These are phyloP conservation scores for Strongylocentrotus purpuratus DNA, from an alignment of 35 echinoderm and acorn worm genomes.

Conservation along the genomic window DNA sequence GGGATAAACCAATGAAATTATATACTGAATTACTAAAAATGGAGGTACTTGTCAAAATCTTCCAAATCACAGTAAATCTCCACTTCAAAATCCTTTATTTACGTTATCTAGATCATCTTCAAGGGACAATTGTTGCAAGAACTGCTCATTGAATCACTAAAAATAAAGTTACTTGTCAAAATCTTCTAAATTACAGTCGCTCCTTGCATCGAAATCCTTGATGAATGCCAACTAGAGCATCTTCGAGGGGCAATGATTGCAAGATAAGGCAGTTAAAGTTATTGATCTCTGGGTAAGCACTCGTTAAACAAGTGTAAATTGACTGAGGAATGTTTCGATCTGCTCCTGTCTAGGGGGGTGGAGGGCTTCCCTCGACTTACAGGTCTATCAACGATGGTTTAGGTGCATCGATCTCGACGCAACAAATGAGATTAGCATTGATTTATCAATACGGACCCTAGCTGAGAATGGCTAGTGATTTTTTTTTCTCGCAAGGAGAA, in stretches of 20 bases:
- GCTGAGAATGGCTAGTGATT: neutral
- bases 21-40: no score
- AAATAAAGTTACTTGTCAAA: no score
- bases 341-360: neutral
- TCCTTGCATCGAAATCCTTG: no score
- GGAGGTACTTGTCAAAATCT: no score
- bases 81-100: neutral
- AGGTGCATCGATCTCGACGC: neutral
- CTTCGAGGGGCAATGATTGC: neutral
- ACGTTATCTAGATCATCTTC: no score
- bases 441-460: neutral
- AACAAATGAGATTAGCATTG: neutral
- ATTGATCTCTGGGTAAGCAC: slow-evolving; percentile 9
- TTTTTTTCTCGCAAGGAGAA: neutral
- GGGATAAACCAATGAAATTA: no score
- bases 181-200: no score
- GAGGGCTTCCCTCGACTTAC: neutral
- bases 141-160: neutral
- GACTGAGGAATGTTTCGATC: slow-evolving; percentile 9
- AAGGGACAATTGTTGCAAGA: neutral
- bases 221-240: no score
- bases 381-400: neutral
- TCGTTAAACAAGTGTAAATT: slow-evolving; percentile 12
- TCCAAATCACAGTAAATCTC: neutral
- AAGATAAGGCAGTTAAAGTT: neutral